These are phyloP conservation scores for Plectropomus leopardus DNA, from an alignment of 2,113 vertebrate genomes.

Conservation along the genomic window DNA sequence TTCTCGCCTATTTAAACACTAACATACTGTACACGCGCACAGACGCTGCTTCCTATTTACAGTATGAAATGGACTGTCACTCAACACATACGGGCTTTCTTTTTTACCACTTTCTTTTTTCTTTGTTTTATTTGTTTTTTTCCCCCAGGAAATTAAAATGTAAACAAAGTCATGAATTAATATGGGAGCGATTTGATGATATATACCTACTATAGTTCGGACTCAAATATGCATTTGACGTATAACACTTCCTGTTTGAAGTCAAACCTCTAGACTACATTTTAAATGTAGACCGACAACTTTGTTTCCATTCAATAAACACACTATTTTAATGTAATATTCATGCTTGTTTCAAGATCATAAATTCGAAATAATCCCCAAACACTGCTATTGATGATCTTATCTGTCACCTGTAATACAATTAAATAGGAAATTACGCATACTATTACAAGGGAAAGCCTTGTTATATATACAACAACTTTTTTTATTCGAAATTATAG, in stretches of 20 bases:
- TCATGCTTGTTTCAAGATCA: slow-evolving; percentile 18
- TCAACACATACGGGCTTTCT: slow-evolving; percentile 24
- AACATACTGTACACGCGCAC: slow-evolving; percentile 38
- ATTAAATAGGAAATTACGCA: background rate
- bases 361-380: slow-evolving; percentile 2
- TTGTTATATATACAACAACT: background rate
- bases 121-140: background rate
- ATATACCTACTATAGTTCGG: too few relatives aligned
- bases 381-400: background rate
- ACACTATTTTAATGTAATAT: slow-evolving; percentile 22
- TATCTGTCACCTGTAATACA: background rate
- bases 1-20: slow-evolving; percentile 63
- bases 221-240: too few relatives aligned
- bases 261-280: slow-evolving; percentile 20
- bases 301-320: slow-evolving; percentile 17
- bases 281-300: background rate
- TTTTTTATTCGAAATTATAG: background rate
- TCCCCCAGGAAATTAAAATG: slow-evolving; percentile 32
- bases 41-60: slow-evolving; percentile 46
- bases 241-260: slow-evolving; percentile 22
- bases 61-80: slow-evolving; percentile 61
- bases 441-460: background rate
- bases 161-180: slow-evolving; percentile 40
- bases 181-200: background rate
- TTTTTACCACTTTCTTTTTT: slow-evolving; percentile 2